Percentiles rank a stretch among this genome's conserved stretches.
phyloP scores from a whole-genome alignment of 2,113 vertebrate species.

The Silurus glanis region DNA sequence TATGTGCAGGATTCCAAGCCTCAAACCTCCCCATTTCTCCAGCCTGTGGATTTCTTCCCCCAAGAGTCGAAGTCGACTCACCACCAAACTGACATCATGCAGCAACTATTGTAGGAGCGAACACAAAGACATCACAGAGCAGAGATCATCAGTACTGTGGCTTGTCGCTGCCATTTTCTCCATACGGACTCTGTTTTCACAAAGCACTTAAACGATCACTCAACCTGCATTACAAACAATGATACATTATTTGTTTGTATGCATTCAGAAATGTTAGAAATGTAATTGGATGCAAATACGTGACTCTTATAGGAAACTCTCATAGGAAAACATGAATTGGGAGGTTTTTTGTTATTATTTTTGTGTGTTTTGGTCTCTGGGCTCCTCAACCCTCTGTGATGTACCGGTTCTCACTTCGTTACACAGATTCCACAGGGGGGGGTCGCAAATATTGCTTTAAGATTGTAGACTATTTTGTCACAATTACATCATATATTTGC shows the following conservation, averaged over 20 bases:
- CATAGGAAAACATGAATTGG: too few relatives aligned
- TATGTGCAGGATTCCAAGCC: conserved; percentile 65
- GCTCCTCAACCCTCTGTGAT: not conserved
- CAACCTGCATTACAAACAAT: not conserved
- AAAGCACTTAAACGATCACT: not conserved
- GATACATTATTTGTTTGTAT: not conserved
- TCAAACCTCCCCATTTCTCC: conserved; percentile 66
- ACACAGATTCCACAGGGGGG: not conserved
- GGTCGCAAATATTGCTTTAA: not conserved
- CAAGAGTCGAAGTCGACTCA: conserved; percentile 69
- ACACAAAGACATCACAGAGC: not conserved
- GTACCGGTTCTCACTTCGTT: not conserved
- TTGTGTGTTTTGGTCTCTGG: not conserved
- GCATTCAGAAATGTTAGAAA: not conserved
- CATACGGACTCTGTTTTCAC: not conserved
- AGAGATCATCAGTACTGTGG: not conserved
- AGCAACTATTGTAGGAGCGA: conserved; percentile 65
- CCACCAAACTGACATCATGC: conserved; percentile 69
- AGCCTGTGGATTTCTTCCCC: conserved; percentile 72
- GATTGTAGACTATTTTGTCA: not conserved
- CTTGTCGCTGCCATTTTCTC: not conserved
- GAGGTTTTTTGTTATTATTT: too few relatives aligned
- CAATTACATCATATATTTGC: not conserved
- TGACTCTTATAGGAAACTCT: not conserved
- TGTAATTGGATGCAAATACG: not conserved